Conservation (phyloP, 2,797 vertebrate genomes). For the Neoniphon sammara region DNA sequence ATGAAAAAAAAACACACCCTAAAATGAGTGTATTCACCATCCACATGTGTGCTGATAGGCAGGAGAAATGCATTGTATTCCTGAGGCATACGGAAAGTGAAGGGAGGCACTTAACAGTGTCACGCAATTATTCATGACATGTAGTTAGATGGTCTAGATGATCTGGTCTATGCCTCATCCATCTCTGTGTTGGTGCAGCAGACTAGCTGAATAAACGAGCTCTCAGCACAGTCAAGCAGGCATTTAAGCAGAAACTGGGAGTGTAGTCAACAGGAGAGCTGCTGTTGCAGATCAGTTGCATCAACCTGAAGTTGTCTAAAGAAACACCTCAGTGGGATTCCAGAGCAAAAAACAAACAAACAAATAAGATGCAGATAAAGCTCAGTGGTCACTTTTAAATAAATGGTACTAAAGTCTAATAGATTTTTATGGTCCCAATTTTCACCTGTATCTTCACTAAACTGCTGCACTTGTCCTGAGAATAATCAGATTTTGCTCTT, state of each 20-base stretch:
- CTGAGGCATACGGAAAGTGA: too few species aligned
- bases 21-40: too few species aligned
- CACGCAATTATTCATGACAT: too few species aligned
- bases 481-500: too few species aligned
- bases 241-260: neutral
- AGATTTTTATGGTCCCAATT: neutral
- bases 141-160: neutral
- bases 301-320: neutral
- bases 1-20: too few species aligned
- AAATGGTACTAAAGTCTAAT: neutral
- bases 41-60: too few species aligned
- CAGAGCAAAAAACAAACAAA: neutral
- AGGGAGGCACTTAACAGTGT: too few species aligned
- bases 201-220: neutral
- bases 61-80: too few species aligned
- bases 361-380: neutral
- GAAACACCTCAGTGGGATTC: neutral
- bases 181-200: neutral
- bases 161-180: slow-evolving; percentile 2
- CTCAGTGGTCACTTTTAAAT: neutral
- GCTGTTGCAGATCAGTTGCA: slow-evolving; percentile 17
- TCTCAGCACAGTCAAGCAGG: neutral
- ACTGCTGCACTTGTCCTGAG: too few species aligned
- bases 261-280: neutral
- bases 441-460: too few species aligned